These are phyloP conservation scores for Cataglyphis cursor DNA, from an alignment of 2,888 invertebrate genomes.

Conservation along the genomic window DNA sequence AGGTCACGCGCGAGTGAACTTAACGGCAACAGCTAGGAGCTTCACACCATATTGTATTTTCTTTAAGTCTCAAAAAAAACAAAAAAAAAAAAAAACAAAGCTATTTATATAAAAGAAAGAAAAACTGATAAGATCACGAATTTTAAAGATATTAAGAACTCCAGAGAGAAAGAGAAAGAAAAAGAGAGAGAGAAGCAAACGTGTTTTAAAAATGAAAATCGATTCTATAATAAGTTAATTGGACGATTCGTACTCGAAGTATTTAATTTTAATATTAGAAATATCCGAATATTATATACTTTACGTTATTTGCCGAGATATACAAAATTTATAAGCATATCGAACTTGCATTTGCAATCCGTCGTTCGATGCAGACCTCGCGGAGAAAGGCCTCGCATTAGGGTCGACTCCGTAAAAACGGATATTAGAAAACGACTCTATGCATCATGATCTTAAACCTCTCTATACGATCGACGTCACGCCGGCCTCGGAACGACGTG, in stretches of 20 bases:
- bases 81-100: background rate
- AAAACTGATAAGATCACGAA: background rate
- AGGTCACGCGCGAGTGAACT: slow-evolving; percentile 65
- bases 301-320: background rate
- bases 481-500: slow-evolving; percentile 29
- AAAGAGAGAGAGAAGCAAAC: background rate
- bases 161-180: background rate
- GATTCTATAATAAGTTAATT: background rate
- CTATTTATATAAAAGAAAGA: slow-evolving; percentile 11
- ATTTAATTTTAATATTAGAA: background rate
- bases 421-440: slow-evolving; percentile 65
- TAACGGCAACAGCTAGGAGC: slow-evolving; percentile 25
- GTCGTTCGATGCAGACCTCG: slow-evolving; percentile 11
- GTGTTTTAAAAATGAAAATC: background rate
- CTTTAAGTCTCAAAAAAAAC: background rate
- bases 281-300: background rate
- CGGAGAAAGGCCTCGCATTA: slow-evolving; percentile 59
- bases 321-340: background rate
- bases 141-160: background rate
- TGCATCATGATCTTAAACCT: slow-evolving; percentile 19
- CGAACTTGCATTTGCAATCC: background rate
- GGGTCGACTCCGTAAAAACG: slow-evolving; percentile 59
- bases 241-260: background rate
- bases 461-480: slow-evolving; percentile 31
- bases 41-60: background rate